Evolutionary conservation across 2,113 vertebrate genomes (phyloP).

Genomic region (Bagarius yarrelli): DNA sequence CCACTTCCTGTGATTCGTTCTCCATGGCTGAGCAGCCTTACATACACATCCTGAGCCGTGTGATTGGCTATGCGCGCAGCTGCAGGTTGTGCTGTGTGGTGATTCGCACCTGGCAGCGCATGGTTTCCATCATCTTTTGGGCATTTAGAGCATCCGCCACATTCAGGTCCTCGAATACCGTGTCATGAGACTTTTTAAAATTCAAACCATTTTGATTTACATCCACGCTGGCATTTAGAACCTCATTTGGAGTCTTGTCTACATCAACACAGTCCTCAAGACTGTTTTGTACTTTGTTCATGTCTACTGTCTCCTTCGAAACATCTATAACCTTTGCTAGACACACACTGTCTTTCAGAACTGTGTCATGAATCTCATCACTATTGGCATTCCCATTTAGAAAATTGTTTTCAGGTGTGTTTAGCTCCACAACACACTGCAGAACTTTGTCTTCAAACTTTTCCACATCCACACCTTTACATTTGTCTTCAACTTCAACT

Average conservation of each 20-base stretch:
- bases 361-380: not conserved
- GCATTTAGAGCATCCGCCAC: not conserved
- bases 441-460: not conserved
- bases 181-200: not conserved
- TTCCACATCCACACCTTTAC: conserved; percentile 32
- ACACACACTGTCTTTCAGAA: conserved; percentile 25
- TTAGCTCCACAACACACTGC: not conserved
- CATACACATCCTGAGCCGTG: conserved; percentile 82
- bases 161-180: not conserved
- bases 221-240: not conserved
- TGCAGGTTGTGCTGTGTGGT: conserved; percentile 84
- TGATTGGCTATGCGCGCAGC: conserved; percentile 88
- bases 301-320: conserved; percentile 29
- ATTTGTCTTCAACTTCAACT: not conserved
- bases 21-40: conserved; percentile 84
- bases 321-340: not conserved
- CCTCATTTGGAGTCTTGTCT: not conserved
- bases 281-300: not conserved
- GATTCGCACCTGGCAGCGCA: conserved; percentile 94
- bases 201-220: not conserved
- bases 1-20: conserved; percentile 76
- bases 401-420: not conserved
- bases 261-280: not conserved
- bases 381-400: not conserved
- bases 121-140: conserved; percentile 66